Base-by-base conservation (phyloP, 2,888 invertebrate genomes). In the Linhomoeus sp. region DNA sequence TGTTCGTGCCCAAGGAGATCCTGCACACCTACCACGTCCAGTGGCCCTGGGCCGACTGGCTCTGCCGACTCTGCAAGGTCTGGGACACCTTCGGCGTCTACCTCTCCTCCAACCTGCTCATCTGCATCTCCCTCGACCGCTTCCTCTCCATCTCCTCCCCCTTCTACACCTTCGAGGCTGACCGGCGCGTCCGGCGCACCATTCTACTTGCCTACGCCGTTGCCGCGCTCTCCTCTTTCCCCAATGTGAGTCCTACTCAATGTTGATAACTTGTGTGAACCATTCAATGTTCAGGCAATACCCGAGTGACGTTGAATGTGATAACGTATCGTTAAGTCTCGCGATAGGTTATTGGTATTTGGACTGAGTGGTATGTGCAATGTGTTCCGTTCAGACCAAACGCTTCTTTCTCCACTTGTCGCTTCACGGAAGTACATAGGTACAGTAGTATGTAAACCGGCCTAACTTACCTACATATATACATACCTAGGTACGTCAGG, bases 241-340 rank as follows among this genome's bases (percentile, higher is more conserved):
- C 88, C 25, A 87, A 88, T 75, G 85, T 85, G 70, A 47, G n/a
- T n/a, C n/a, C n/a, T n/a, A n/a, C n/a, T n/a, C n/a, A n/a, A 50
- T 49, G 12, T 33, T 17, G 14, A 15, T 42, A 14, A 22, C n/a
- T n/a, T n/a, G n/a, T n/a, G n/a, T n/a, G n/a, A n/a, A n/a, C n/a
- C n/a, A n/a, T n/a, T n/a, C n/a, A n/a, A n/a, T n/a, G n/a, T n/a
- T n/a, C n/a, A n/a, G n/a, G n/a, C n/a, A n/a, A n/a, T n/a, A n/a
- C n/a, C n/a, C n/a, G n/a, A n/a, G n/a, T n/a, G n/a, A n/a, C n/a
- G n/a, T n/a, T n/a, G n/a, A n/a, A n/a, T n/a, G n/a, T n/a, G n/a
- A n/a, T n/a, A n/a, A n/a, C n/a, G n/a, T n/a, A n/a, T n/a, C n/a
- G n/a, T n/a, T n/a, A n/a, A n/a, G n/a, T n/a, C n/a, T n/a, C n/a